Base-by-base conservation (phyloP, 2,888 invertebrate species). In the Ramazzottius varieornatus region DNA sequence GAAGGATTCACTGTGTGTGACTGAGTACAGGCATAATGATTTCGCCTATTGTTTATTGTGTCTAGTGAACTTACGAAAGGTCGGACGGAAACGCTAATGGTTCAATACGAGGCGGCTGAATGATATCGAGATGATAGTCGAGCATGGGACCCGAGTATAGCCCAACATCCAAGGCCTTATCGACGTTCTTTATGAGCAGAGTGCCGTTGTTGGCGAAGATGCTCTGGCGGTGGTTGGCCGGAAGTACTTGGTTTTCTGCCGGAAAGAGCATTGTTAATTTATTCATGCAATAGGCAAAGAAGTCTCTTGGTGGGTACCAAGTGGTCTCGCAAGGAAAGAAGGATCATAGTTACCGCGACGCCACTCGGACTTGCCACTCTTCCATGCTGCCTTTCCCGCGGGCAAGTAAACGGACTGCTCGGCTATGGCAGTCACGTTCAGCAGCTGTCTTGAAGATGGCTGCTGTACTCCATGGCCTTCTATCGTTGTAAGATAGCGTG, bases 201-300 rank as follows among this genome's bases (percentile, higher is more conserved):
- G 69, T 69, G 29, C 69, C 69, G n/a, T n/a, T n/a, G 65, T 69
- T 69, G 1, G 68, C 67, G 64, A 65, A 69, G 20, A 67, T 66
- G 32, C 65, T 67, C 46, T 69, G 69, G 32, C 69, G 66, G 33
- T 69, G 69, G 40, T 69, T 69, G 29, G 67, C 68, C 13, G 69
- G 69, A 32, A 69, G 65, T 1, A 66, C 46, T 4, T 68, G 46
- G 8, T 68, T 68, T 46, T 69, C 69, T 69, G 34, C 16, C 2
- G 32, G 16, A 68, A 67, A 2, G 13, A 67, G 66, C 8, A 20
- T 20, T 20, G 20, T 40, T 40, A 40, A 20, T 40, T 40, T 40
- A 40, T 40, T 40, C n/a, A n/a, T n/a, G n/a, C n/a, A n/a, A n/a
- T n/a, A n/a, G n/a, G n/a, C n/a, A n/a, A n/a, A n/a, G n/a, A n/a